phyloP scores from a whole-genome alignment of 2,113 vertebrate species.

The Parotia lawesii region DNA sequence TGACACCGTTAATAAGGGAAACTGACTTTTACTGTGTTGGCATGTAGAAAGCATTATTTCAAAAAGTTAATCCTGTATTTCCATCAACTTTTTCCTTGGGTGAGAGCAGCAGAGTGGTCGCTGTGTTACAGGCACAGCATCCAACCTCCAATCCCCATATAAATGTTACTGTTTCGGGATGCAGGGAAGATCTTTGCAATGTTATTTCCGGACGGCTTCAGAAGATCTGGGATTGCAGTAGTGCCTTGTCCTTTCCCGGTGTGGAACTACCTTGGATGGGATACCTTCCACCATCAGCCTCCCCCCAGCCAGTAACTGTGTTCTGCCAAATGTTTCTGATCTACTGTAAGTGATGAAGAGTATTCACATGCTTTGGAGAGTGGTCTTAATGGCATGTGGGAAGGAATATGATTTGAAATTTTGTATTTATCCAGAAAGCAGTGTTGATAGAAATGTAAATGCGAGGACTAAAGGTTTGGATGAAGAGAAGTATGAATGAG shows the following conservation, averaged over 20 bases:
- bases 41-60: background rate
- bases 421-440: background rate
- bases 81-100: background rate
- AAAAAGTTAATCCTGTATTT: background rate
- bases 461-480: background rate
- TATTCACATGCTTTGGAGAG: background rate
- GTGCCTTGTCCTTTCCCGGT: background rate
- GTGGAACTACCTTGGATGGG: background rate
- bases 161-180: background rate
- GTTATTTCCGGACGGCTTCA: background rate
- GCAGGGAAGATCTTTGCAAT: background rate
- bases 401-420: background rate
- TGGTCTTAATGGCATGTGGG: background rate
- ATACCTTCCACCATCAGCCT: background rate
- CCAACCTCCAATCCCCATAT: background rate
- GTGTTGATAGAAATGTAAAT: background rate
- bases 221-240: background rate
- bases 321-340: background rate
- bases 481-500: background rate
- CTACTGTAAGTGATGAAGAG: background rate
- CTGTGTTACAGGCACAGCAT: background rate
- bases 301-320: background rate
- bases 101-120: background rate
- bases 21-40: background rate
- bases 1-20: background rate